Percentiles rank a stretch among this genome's conserved stretches.
Conservation (phyloP, 2,888 invertebrate species). For the Maniola hyperantus region DNA sequence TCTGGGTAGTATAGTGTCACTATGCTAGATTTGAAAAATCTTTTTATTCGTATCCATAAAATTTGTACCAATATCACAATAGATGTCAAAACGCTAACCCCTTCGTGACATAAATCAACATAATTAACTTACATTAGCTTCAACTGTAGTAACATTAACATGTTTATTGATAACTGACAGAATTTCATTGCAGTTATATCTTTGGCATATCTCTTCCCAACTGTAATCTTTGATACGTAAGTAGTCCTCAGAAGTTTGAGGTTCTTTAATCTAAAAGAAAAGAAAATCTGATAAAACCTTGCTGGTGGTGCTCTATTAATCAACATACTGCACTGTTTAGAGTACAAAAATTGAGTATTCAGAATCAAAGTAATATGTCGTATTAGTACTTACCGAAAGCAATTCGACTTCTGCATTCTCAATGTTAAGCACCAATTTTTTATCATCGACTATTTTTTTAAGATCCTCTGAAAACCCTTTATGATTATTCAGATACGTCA, state of each 20-base stretch:
- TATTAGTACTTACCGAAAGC: conserved; percentile 52
- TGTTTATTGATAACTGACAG: conserved; percentile 43
- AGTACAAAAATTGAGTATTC: too few relatives aligned
- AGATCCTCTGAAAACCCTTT: conserved; percentile 45
- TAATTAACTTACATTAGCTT: conserved; percentile 56
- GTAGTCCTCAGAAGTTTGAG: conserved; percentile 41
- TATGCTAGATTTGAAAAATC: background rate
- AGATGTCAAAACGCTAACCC: background rate
- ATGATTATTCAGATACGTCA: conserved; percentile 46
- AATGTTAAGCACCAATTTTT: conserved; percentile 47
- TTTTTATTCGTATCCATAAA: background rate
- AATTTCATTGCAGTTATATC: conserved; percentile 55
- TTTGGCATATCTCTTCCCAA: conserved; percentile 54
- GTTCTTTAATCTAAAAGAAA: conserved; percentile 47
- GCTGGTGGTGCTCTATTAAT: background rate
- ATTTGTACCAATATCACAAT: background rate
- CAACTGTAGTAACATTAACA: conserved; percentile 52
- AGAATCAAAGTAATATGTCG: too few relatives aligned
- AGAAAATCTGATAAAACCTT: background rate
- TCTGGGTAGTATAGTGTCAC: background rate
- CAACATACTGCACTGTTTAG: too few relatives aligned
- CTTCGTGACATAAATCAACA: background rate
- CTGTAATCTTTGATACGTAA: conserved; percentile 41
- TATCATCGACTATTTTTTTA: conserved; percentile 42
- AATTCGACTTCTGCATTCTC: conserved; percentile 57